These are phyloP conservation scores for Holotrichia oblita DNA, from an alignment of 1,140 invertebrate genomes.

Conservation along the genomic window DNA sequence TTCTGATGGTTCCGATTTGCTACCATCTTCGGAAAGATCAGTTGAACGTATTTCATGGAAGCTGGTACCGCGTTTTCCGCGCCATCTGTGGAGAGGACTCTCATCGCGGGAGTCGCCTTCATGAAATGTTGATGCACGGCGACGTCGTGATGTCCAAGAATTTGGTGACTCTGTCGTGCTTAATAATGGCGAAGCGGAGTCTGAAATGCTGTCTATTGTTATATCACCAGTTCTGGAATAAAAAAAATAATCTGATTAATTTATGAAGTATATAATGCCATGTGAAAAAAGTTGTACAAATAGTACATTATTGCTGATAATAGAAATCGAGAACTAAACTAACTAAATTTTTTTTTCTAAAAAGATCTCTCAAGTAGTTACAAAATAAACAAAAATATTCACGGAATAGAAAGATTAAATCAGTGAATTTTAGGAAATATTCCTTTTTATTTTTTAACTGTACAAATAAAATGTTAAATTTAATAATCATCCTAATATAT, in stretches of 20 bases:
- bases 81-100: slow-evolving; percentile 57
- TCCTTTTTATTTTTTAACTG: no score
- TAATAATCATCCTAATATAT: no score
- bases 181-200: slow-evolving; percentile 18
- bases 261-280: background rate
- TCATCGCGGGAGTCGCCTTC: slow-evolving; percentile 60
- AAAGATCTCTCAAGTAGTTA: background rate
- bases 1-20: slow-evolving; percentile 46
- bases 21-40: slow-evolving; percentile 23
- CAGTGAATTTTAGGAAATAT: no score
- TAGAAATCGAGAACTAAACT: background rate
- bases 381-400: background rate
- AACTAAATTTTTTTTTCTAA: background rate
- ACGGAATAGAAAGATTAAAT: background rate
- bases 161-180: slow-evolving; percentile 41
- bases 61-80: slow-evolving; percentile 62
- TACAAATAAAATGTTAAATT: no score
- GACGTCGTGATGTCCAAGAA: slow-evolving; percentile 54
- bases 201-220: slow-evolving; percentile 25
- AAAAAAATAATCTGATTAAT: background rate
- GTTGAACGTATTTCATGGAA: slow-evolving; percentile 60
- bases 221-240: slow-evolving; percentile 13
- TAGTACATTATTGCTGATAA: background rate
- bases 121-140: slow-evolving; percentile 67
- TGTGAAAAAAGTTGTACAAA: background rate